A percentile compares a stretch with the other conserved stretches of the same genome.
Conservation (phyloP, 1,140 invertebrate genomes). For the Lepidurus apus region DNA sequence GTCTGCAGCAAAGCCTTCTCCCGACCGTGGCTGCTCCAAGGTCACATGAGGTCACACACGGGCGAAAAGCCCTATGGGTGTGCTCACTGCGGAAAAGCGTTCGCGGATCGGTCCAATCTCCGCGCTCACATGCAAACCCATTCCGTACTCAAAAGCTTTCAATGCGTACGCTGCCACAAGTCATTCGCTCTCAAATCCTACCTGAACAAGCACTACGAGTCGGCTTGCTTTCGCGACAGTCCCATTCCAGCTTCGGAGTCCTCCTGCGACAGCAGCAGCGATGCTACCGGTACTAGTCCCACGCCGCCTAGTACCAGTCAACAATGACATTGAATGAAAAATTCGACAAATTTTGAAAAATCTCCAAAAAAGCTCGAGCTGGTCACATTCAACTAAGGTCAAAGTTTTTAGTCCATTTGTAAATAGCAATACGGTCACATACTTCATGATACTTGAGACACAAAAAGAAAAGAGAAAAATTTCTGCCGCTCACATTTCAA, state of each 20-base stretch:
- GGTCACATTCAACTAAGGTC: neutral
- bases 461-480: neutral
- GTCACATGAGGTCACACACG: conserved; percentile 63
- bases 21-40: conserved; percentile 87
- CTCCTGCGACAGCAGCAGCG: conserved; percentile 29
- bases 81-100: conserved; percentile 63
- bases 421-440: too few relatives aligned
- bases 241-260: conserved; percentile 29
- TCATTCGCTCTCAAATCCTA: conserved; percentile 95
- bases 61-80: conserved; percentile 65
- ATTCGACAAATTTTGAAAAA: too few relatives aligned
- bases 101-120: conserved; percentile 76
- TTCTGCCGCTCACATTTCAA: neutral
- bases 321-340: neutral
- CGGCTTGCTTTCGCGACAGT: conserved; percentile 60
- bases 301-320: neutral
- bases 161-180: conserved; percentile 83
- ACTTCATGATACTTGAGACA: too few relatives aligned
- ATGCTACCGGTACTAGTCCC: neutral
- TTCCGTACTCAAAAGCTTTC: conserved; percentile 81
- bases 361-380: neutral
- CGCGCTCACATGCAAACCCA: conserved; percentile 99
- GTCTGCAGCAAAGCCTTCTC: conserved; percentile 61
- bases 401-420: neutral
- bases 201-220: conserved; percentile 93